Percentiles rank a stretch among this genome's conserved stretches.
These are phyloP conservation scores for Camponotus floridanus DNA, from an alignment of 1,140 invertebrate genomes.

Conservation along the genomic window DNA sequence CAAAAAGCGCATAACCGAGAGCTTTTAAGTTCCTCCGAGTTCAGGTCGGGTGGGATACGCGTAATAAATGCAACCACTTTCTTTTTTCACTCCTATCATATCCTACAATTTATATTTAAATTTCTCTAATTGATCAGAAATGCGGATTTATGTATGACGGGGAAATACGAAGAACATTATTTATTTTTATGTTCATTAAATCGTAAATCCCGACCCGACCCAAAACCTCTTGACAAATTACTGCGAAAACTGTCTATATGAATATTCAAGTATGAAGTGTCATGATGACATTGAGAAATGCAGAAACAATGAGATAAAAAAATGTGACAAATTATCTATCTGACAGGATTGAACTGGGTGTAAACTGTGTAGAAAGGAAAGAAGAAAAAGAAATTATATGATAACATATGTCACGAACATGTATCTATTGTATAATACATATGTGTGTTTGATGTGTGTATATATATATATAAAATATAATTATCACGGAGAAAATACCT, in stretches of 20 bases:
- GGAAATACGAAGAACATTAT: not conserved
- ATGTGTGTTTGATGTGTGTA: constrained; percentile 6
- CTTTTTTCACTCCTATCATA: not conserved
- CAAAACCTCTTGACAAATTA: constrained; percentile 28
- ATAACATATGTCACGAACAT: constrained; percentile 26
- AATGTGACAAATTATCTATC: constrained; percentile 21
- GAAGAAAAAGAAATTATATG: constrained; percentile 28
- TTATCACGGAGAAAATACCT: constrained; percentile 23
- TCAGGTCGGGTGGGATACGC: constrained; percentile 44
- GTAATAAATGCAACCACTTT: not conserved
- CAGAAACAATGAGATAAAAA: constrained; percentile 38
- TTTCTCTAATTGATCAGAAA: not conserved
- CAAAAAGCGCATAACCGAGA: constrained; percentile 43
- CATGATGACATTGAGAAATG: constrained; percentile 47
- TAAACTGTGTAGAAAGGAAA: constrained; percentile 40
- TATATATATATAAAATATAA: constrained; percentile 1
- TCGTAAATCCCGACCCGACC: constrained; percentile 30
- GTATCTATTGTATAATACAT: constrained; percentile 26
- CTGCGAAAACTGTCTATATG: not conserved
- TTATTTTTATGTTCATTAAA: not conserved
- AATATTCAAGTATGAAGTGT: constrained; percentile 13
- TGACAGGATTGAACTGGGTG: constrained; percentile 4
- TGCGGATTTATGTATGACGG: not conserved
- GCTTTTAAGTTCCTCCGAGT: constrained; percentile 9
- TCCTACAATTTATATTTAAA: not conserved